These are phyloP conservation scores for Sebastes alutus DNA, from an alignment of 2,797 vertebrate genomes.

Conservation along the genomic window DNA sequence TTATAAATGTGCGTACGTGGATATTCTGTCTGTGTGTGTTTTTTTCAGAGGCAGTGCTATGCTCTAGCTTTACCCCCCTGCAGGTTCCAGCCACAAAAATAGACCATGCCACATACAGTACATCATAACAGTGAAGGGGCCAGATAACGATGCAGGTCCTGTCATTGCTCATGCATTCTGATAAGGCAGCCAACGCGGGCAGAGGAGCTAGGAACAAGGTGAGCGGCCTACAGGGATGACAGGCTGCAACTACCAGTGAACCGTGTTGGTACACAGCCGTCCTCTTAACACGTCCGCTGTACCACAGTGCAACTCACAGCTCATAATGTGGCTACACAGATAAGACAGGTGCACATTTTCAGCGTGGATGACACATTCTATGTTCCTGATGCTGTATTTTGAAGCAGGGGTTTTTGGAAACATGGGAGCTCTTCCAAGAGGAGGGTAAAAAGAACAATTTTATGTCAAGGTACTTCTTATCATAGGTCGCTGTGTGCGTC, in stretches of 20 bases:
- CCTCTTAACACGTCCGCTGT: neutral
- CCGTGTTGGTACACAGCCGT: conserved; percentile 14
- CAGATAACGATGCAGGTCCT: conserved; percentile 46
- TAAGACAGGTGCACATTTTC: neutral
- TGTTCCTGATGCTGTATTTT: neutral
- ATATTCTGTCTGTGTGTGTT: neutral
- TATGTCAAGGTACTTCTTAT: neutral
- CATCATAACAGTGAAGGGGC: conserved; percentile 5
- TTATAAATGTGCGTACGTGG: conserved; percentile 3
- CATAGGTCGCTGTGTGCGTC: neutral
- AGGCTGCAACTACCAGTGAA: conserved; percentile 12
- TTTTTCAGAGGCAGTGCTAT: neutral
- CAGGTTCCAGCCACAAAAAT: conserved; percentile 8
- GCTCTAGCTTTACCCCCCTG: conserved; percentile 3
- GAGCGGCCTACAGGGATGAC: conserved; percentile 27
- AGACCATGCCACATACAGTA: conserved; percentile 15
- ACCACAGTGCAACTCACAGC: neutral
- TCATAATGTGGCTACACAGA: conserved; percentile 8
- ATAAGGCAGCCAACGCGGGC: neutral
- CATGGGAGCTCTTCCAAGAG: neutral
- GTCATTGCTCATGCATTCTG: conserved; percentile 53
- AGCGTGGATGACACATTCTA: neutral
- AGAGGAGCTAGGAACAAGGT: conserved; percentile 14
- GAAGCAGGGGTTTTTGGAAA: neutral
- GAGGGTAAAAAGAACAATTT: neutral